These are phyloP conservation scores for Allophyes oxyacanthae DNA, from an alignment of 2,888 invertebrate genomes.

Conservation along the genomic window DNA sequence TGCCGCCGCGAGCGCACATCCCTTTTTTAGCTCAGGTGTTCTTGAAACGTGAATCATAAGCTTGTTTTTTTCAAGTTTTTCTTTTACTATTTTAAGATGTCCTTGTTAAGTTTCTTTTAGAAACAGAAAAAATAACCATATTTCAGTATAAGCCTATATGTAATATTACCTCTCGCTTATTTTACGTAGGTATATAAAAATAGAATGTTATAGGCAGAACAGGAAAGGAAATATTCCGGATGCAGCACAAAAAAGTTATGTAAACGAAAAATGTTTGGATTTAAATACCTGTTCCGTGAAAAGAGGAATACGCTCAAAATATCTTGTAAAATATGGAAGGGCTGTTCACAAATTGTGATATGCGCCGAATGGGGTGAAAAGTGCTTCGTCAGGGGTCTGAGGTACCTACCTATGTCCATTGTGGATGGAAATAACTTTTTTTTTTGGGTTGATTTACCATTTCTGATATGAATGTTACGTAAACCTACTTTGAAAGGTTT, in stretches of 20 bases:
- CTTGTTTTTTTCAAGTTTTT: slow-evolving; percentile 24
- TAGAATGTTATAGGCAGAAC: too few relatives aligned
- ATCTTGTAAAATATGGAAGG: slow-evolving; percentile 18
- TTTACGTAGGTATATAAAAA: too few relatives aligned
- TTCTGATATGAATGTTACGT: slow-evolving; percentile 18
- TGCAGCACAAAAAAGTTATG: too few relatives aligned
- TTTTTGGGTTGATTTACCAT: slow-evolving; percentile 33
- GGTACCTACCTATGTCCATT: slow-evolving; percentile 12
- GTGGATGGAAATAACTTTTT: slow-evolving; percentile 17
- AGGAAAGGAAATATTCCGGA: too few relatives aligned
- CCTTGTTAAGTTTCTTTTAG: slow-evolving; percentile 7
- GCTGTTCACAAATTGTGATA: slow-evolving; percentile 23
- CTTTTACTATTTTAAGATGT: slow-evolving; percentile 10
- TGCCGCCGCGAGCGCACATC: slow-evolving; percentile 27
- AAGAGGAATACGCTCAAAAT: slow-evolving; percentile 18
- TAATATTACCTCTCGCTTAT: too few relatives aligned
- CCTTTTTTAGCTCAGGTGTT: slow-evolving; percentile 37
- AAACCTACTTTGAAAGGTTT: slow-evolving; percentile 2
- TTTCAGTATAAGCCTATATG: too few relatives aligned
- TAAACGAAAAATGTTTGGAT: neutral
- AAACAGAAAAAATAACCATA: too few relatives aligned
- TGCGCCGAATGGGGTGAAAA: slow-evolving; percentile 45
- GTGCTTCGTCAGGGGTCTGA: slow-evolving; percentile 47
- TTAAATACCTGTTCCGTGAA: slow-evolving; percentile 9
- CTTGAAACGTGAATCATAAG: slow-evolving; percentile 24